Conservation (phyloP, 1,140 invertebrate species). For the Pteromalus puparum region DNA sequence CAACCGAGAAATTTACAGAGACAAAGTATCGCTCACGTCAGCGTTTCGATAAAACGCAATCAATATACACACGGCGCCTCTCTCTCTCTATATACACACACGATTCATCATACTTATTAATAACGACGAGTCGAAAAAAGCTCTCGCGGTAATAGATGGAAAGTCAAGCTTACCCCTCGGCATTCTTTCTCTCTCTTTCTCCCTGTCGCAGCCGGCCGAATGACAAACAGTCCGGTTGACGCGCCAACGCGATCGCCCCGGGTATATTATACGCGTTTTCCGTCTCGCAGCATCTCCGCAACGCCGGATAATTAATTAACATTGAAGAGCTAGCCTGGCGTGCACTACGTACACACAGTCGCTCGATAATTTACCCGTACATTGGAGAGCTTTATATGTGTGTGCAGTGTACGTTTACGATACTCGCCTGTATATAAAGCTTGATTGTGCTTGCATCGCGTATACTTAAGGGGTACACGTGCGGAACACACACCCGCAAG, state of each 20-base stretch:
- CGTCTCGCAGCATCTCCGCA: constrained; percentile 53
- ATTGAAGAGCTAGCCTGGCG: constrained; percentile 65
- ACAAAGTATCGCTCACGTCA: neutral
- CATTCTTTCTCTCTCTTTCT: neutral
- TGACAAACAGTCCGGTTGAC: constrained; percentile 25
- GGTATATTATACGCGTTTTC: neutral
- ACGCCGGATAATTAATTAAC: constrained; percentile 71
- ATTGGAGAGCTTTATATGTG: neutral
- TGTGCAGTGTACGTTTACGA: too few species aligned
- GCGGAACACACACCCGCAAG: neutral
- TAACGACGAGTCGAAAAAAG: neutral
- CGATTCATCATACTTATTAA: constrained; percentile 39
- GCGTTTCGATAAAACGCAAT: neutral
- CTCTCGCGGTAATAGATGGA: neutral
- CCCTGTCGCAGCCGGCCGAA: neutral
- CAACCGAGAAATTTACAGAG: neutral
- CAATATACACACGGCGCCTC: neutral
- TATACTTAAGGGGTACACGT: too few species aligned
- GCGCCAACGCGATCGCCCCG: neutral
- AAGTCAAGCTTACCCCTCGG: neutral
- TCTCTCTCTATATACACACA: neutral
- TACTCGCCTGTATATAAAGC: too few species aligned
- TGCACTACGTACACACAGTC: constrained; percentile 51
- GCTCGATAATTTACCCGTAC: neutral
- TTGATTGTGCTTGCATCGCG: neutral